Conservation (phyloP, 2,797 vertebrate genomes). For the Pangasius macronema region DNA sequence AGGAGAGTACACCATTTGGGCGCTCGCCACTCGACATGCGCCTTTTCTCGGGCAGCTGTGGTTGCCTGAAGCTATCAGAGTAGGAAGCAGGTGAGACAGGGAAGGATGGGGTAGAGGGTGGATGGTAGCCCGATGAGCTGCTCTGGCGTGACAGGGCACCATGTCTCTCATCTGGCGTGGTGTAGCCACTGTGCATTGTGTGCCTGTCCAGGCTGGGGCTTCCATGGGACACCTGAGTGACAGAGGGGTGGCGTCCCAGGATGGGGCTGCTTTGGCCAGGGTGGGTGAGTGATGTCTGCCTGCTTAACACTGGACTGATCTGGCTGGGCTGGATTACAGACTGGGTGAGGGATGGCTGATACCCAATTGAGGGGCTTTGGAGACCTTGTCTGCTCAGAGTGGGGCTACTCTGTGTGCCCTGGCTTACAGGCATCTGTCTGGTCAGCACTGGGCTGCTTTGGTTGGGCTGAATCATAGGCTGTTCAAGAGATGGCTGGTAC, state of each 20-base stretch:
- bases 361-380: constrained; percentile 68
- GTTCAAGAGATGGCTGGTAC: constrained; percentile 40
- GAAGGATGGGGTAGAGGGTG: constrained; percentile 93
- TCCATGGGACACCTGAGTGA: constrained; percentile 64
- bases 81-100: constrained; percentile 85
- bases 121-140: constrained; percentile 92
- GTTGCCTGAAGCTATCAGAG: constrained; percentile 78
- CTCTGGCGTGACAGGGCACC: constrained; percentile 89
- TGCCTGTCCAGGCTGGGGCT: constrained; percentile 88
- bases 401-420: constrained; percentile 78
- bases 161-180: constrained; percentile 85
- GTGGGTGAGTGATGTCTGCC: constrained; percentile 71
- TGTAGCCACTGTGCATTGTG: constrained; percentile 85
- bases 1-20: constrained; percentile 84
- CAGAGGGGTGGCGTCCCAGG: constrained; percentile 69
- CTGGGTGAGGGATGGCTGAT: constrained; percentile 69
- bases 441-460: constrained; percentile 80
- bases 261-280: constrained; percentile 72
- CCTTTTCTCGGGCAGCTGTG: constrained; percentile 89
- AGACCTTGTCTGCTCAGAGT: constrained; percentile 73
- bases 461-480: constrained; percentile 40
- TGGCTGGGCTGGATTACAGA: constrained; percentile 65
- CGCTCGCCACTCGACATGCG: constrained; percentile 90
- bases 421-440: constrained; percentile 75
- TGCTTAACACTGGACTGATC: constrained; percentile 80